These are phyloP conservation scores for Polyommatus icarus DNA, from an alignment of 2,888 invertebrate genomes.

Conservation along the genomic window DNA sequence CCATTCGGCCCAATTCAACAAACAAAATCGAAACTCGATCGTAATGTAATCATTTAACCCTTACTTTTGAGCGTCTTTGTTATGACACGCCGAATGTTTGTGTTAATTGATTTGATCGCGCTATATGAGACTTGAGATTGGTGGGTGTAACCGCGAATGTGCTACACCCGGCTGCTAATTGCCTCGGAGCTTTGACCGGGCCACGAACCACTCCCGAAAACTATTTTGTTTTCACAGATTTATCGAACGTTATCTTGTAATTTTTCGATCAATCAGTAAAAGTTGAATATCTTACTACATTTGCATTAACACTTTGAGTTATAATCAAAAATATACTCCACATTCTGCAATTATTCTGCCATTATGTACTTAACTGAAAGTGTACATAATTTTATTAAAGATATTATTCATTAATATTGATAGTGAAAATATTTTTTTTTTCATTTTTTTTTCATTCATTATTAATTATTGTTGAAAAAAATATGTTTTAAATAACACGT, in stretches of 20 bases:
- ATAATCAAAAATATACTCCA: too few species aligned
- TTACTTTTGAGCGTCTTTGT: constrained; percentile 30
- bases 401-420: too few species aligned
- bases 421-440: too few species aligned
- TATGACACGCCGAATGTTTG: not conserved
- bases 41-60: constrained; percentile 43
- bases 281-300: too few species aligned
- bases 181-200: constrained; percentile 6
- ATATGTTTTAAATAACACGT: too few species aligned
- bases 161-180: not conserved
- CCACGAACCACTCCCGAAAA: not conserved
- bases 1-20: constrained; percentile 52
- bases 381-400: too few species aligned
- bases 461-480: too few species aligned
- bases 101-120: not conserved
- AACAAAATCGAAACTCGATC: constrained; percentile 46
- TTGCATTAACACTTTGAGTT: too few species aligned
- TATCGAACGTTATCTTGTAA: not conserved
- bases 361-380: too few species aligned
- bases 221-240: not conserved
- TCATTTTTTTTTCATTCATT: too few species aligned
- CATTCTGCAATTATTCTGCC: too few species aligned
- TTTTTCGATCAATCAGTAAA: not conserved
- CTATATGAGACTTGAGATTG: not conserved
- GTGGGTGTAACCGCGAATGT: not conserved